phyloP scores from a whole-genome alignment of 2,888 invertebrate species.

The Synanthedon tipuliformis region DNA sequence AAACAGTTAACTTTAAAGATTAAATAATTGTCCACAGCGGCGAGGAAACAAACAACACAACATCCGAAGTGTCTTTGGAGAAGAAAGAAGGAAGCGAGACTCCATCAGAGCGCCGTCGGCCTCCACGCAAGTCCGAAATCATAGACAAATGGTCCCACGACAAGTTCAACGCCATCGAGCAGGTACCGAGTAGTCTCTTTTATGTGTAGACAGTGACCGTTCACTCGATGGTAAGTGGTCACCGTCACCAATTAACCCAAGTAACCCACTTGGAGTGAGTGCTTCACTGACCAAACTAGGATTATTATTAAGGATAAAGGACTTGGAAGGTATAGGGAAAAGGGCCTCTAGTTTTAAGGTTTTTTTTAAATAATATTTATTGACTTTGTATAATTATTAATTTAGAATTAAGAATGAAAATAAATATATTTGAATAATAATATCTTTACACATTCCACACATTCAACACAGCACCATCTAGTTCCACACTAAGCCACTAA shows the following conservation, averaged over 20 bases:
- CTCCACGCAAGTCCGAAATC: slow-evolving; percentile 71
- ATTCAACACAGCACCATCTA: no score
- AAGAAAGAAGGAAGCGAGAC: slow-evolving; percentile 47
- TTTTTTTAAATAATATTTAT: no score
- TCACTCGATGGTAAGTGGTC: no score
- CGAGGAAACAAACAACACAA: slow-evolving; percentile 39
- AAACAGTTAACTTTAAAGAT: no score
- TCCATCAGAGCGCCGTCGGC: slow-evolving; percentile 41
- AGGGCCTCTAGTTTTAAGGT: no score
- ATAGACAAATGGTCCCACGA: slow-evolving; percentile 88
- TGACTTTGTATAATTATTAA: no score
- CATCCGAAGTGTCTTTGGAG: slow-evolving; percentile 36
- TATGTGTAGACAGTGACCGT: no score
- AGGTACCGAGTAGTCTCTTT: slow-evolving; percentile 24
- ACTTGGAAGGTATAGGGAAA: not conserved
- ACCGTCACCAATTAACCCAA: not conserved
- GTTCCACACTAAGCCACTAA: no score
- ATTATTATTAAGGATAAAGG: not conserved
- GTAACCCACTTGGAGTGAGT: no score
- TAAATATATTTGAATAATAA: no score
- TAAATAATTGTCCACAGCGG: slow-evolving; percentile 23
- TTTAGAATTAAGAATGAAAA: no score
- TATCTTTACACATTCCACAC: no score
- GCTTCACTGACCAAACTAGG: not conserved
- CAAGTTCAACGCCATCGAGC: slow-evolving; percentile 80